Evolutionary conservation across 2,113 vertebrate species (phyloP), one percentile per base, ranked within the genome.

Genomic region (Dunckerocampus dactyliophorus): DNA sequence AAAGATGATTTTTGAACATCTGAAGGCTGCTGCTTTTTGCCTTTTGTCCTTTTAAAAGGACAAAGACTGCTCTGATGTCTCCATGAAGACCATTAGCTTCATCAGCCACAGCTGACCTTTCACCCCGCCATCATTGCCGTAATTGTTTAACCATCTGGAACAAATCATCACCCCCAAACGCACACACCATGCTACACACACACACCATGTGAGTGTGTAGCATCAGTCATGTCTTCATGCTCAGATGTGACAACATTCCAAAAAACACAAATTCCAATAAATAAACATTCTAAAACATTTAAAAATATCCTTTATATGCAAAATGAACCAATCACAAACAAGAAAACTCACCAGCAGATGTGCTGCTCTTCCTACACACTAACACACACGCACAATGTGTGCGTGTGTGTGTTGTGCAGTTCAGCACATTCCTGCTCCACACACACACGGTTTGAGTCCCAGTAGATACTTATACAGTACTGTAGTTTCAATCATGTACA

Each of bases 391-490:
- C 48, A 48, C 68, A 59, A 24, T 6, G 21, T 51, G 49, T 50
- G 50, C 10, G 28, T 34, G 24, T 0, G 28, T 65, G 74, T 59
- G 62, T 47, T 62, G 50, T 53, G 59, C 47, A 57, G 60, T 62
- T 59, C 74, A 74, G 78, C 78, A 79, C 75, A 76, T 79, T 79
- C 78, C 75, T 69, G 19, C 46, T 17, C 31, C 39, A 62, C 49
- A 52, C 8, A 60, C 57, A 54, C 50, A 2, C 20, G 13, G 31
- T 34, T 34, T 34, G 31, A 34, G 31, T 5, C 31, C 24, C 31
- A 5, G 31, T 34, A 34, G 4, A 34, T 7, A 34, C 4, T n/a
- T n/a, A n/a, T n/a, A n/a, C 1, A 34, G 1, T 34, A 34, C 31
- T 7, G 31, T 8, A 34, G 31, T 34, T 1, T 34, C 3, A 8